These are phyloP conservation scores for Cairina moschata DNA, from an alignment of 2,113 vertebrate genomes.

Conservation along the genomic window DNA sequence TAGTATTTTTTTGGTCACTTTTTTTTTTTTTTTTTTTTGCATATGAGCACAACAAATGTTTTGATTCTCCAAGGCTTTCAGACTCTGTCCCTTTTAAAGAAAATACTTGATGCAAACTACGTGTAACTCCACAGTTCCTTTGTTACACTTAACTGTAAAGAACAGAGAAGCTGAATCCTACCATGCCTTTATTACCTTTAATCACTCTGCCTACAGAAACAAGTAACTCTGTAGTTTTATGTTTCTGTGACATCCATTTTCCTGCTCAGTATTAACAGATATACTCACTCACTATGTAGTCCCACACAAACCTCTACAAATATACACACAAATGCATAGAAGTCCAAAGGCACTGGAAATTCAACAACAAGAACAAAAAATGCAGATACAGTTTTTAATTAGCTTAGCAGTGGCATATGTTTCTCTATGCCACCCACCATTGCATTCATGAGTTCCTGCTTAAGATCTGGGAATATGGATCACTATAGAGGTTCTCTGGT, in stretches of 20 bases:
- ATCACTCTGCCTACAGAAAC: neutral
- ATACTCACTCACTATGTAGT: neutral
- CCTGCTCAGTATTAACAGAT: neutral
- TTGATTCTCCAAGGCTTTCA: neutral
- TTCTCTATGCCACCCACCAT: neutral
- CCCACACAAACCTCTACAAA: neutral
- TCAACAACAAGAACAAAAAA: neutral
- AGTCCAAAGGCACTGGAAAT: neutral
- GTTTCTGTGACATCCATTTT: neutral
- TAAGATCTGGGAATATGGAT: neutral
- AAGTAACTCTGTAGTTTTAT: neutral
- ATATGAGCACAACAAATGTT: neutral
- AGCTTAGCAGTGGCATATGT: neutral
- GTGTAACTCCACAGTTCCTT: neutral
- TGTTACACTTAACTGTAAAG: neutral
- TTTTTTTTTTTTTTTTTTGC: neutral
- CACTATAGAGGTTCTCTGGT: accelerated
- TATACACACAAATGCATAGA: neutral
- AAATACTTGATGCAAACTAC: neutral
- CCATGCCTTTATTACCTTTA: neutral
- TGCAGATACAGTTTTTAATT: neutral
- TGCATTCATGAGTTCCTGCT: neutral
- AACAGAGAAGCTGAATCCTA: neutral
- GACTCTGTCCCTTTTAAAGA: neutral
- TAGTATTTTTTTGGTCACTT: neutral